Evolutionary conservation across 1,140 invertebrate species (phyloP).

Genomic region (Brachionus manjavacas): DNA sequence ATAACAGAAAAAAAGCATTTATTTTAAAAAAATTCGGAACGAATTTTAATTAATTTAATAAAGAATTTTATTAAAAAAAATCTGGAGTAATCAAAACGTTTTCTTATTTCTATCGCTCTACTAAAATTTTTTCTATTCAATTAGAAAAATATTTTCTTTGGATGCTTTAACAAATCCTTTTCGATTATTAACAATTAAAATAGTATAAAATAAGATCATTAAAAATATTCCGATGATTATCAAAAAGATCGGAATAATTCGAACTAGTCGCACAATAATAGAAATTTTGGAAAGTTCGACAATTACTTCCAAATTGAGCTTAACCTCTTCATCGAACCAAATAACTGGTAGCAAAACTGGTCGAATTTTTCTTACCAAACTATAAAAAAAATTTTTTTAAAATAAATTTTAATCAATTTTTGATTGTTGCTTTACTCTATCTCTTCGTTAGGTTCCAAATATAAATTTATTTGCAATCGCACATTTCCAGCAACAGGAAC

Average conservation of each 20-base stretch:
- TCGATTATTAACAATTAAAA: not conserved
- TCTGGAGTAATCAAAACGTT: no score
- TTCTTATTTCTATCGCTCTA: no score
- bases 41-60: no score
- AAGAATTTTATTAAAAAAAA: no score
- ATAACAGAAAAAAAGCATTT: no score
- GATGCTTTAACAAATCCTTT: no score
- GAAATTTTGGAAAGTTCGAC: not conserved
- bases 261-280: not conserved
- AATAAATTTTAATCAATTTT: not conserved
- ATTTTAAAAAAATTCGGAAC: no score
- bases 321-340: slow-evolving; percentile 31
- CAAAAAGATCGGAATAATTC: not conserved
- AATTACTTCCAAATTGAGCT: not conserved
- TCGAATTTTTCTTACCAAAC: slow-evolving; percentile 10
- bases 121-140: no score
- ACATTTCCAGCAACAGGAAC: slow-evolving; percentile 25
- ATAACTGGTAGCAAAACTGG: slow-evolving; percentile 14
- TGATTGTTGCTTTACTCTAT: not conserved
- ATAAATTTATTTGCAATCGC: slow-evolving; percentile 24
- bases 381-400: not conserved
- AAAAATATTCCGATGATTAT: not conserved
- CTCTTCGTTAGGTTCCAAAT: not conserved
- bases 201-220: not conserved
- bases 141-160: no score